phyloP scores from a whole-genome alignment of 2,888 invertebrate genomes.

The Tetranychus truncatus region DNA sequence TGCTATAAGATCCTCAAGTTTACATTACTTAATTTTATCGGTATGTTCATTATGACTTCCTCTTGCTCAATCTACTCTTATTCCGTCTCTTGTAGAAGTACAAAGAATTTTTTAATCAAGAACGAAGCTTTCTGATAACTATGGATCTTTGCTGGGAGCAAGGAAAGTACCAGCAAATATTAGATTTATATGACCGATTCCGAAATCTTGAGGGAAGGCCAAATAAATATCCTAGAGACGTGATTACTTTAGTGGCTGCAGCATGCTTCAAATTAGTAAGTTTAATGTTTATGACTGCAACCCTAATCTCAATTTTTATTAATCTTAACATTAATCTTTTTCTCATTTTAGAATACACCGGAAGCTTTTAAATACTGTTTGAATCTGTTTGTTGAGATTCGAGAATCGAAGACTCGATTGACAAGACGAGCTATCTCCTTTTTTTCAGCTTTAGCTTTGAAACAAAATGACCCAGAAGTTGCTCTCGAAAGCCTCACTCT shows the following conservation, averaged over 20 bases:
- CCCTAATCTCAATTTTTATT: neutral
- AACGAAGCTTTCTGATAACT: constrained; percentile 46
- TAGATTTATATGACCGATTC: constrained; percentile 45
- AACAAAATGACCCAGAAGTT: constrained; percentile 46
- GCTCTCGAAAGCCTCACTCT: constrained; percentile 47
- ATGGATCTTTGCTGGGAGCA: constrained; percentile 52
- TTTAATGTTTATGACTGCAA: constrained; percentile 15
- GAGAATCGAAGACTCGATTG: constrained; percentile 40
- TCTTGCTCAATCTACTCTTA: neutral
- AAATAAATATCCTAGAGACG: constrained; percentile 46
- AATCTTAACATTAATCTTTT: neutral
- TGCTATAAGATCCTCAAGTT: neutral
- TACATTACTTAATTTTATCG: neutral
- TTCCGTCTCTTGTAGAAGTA: constrained; percentile 39
- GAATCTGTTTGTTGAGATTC: constrained; percentile 35
- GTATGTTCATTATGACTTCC: neutral
- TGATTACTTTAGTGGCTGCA: constrained; percentile 46
- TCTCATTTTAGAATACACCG: neutral
- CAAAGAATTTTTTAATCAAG: constrained; percentile 51
- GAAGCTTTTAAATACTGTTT: neutral
- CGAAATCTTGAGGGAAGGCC: constrained; percentile 35
- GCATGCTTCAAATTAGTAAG: constrained; percentile 56
- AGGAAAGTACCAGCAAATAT: constrained; percentile 46
- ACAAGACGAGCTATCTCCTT: constrained; percentile 46
- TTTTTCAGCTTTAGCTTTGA: constrained; percentile 47